These are phyloP conservation scores for Zeus faber DNA, from an alignment of 2,113 vertebrate genomes.

Conservation along the genomic window DNA sequence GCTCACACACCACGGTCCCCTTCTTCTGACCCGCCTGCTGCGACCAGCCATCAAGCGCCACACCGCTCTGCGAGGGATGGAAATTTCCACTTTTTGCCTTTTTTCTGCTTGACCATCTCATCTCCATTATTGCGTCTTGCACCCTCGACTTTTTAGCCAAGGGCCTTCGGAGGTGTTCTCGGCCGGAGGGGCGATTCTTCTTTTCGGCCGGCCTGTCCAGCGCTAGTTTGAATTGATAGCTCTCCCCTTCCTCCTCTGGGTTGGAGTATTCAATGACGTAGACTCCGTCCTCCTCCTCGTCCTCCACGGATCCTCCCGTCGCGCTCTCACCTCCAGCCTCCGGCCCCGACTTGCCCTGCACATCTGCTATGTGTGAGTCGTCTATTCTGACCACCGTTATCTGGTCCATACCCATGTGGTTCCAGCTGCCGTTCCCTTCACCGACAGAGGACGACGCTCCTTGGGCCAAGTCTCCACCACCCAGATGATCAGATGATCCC, in stretches of 20 bases:
- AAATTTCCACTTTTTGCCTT: not conserved
- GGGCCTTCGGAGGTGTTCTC: not conserved
- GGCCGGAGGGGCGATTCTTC: not conserved
- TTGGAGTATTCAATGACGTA: conserved; percentile 50
- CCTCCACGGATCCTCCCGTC: not conserved
- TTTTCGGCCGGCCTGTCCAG: conserved; percentile 20
- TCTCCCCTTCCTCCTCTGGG: conserved; percentile 43
- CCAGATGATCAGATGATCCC: rapidly evolving
- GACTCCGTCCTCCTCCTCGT: conserved; percentile 25
- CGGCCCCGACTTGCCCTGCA: conserved; percentile 6
- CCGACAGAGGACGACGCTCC: not conserved
- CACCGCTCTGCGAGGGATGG: not conserved
- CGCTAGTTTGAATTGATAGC: conserved; percentile 38
- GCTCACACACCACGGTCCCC: conserved; percentile 17
- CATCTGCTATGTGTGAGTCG: conserved; percentile 20
- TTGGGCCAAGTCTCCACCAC: not conserved
- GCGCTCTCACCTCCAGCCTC: not conserved
- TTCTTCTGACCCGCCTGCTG: conserved; percentile 7
- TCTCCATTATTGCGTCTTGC: not conserved
- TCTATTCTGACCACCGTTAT: conserved; percentile 36
- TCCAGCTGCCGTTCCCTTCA: conserved; percentile 24
- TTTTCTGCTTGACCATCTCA: not conserved
- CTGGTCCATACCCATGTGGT: conserved; percentile 14
- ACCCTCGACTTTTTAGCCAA: not conserved
- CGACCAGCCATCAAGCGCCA: conserved; percentile 2